A percentile compares a stretch with the other conserved stretches of the same genome.
Evolutionary conservation across 2,113 vertebrate species (phyloP).

Genomic region (Myiozetetes cayanensis): DNA sequence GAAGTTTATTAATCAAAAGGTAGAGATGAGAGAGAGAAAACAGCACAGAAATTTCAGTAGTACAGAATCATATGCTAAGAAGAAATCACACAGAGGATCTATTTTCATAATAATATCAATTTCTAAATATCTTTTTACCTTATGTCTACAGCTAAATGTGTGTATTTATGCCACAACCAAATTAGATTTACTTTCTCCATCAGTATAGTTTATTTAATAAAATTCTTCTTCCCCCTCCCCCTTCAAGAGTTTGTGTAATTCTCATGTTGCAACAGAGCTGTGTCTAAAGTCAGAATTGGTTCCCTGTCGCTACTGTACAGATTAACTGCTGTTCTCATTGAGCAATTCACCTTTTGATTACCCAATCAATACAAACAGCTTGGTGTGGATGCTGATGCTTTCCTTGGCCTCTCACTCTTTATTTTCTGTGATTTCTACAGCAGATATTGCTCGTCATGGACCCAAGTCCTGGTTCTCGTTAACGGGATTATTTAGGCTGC

Average conservation of each 20-base stretch:
- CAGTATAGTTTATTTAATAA: not conserved
- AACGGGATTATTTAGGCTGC: slow-evolving; percentile 75
- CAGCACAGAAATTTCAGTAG: not conserved
- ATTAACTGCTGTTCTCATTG: not conserved
- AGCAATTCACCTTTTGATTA: slow-evolving; percentile 15
- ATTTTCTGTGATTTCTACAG: slow-evolving; percentile 42
- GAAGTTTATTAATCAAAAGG: not conserved
- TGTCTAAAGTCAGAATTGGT: not conserved
- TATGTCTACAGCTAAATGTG: not conserved
- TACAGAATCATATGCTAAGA: not conserved
- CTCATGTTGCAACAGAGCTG: not conserved
- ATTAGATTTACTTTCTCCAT: not conserved
- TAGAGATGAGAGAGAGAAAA: not conserved
- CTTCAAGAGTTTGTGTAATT: not conserved
- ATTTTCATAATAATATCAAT: not conserved
- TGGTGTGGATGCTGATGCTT: slow-evolving; percentile 60
- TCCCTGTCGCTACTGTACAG: not conserved
- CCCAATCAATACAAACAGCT: not conserved
- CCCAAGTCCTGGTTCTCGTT: slow-evolving; percentile 67
- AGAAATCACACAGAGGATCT: not conserved
- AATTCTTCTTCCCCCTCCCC: not conserved
- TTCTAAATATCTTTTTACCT: not conserved
- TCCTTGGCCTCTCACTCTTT: not conserved
- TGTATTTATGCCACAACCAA: not conserved
- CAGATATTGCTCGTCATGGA: slow-evolving; percentile 66